A percentile compares a stretch with the other conserved stretches of the same genome.
These are phyloP conservation scores for Liposcelis brunnea DNA, from an alignment of 2,888 invertebrate species.

Conservation along the genomic window DNA sequence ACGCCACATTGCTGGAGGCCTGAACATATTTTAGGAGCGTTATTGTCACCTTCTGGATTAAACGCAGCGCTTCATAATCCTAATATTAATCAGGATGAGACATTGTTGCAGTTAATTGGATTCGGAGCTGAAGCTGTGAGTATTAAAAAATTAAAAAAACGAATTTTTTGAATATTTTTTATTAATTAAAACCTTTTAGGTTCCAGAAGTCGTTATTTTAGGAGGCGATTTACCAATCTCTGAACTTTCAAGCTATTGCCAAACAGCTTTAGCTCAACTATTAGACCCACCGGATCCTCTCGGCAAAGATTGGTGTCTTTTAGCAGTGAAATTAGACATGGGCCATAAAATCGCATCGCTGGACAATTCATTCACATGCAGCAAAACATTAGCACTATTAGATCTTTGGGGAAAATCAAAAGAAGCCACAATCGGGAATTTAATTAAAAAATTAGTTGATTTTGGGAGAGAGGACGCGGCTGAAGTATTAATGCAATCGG, in stretches of 20 bases:
- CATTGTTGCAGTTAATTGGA: constrained; percentile 37
- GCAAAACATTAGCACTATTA: constrained; percentile 24
- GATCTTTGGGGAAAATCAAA: constrained; percentile 30
- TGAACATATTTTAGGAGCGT: constrained; percentile 25
- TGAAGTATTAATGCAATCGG: constrained; percentile 36
- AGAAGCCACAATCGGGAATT: constrained; percentile 27
- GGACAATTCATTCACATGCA: constrained; percentile 15
- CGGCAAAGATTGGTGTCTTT: constrained; percentile 59
- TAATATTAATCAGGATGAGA: constrained; percentile 32
- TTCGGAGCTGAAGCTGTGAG: constrained; percentile 35
- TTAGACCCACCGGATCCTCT: constrained; percentile 55
- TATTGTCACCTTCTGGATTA: constrained; percentile 28
- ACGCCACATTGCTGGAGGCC: constrained; percentile 27
- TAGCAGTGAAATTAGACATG: constrained; percentile 50
- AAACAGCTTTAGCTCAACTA: constrained; percentile 43
- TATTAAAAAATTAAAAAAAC: constrained; percentile 12
- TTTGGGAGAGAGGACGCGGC: constrained; percentile 42
- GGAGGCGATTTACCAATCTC: constrained; percentile 41
- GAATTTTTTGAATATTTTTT: constrained; percentile 7
- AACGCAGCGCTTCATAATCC: constrained; percentile 29
- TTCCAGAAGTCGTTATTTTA: constrained; percentile 19
- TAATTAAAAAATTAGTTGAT: constrained; percentile 37
- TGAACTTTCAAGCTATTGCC: constrained; percentile 38
- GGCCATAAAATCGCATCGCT: constrained; percentile 32
- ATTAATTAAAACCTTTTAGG: constrained; percentile 17